Evolutionary conservation across 2,797 vertebrate species (phyloP).

Genomic region (Spinus pinus): DNA sequence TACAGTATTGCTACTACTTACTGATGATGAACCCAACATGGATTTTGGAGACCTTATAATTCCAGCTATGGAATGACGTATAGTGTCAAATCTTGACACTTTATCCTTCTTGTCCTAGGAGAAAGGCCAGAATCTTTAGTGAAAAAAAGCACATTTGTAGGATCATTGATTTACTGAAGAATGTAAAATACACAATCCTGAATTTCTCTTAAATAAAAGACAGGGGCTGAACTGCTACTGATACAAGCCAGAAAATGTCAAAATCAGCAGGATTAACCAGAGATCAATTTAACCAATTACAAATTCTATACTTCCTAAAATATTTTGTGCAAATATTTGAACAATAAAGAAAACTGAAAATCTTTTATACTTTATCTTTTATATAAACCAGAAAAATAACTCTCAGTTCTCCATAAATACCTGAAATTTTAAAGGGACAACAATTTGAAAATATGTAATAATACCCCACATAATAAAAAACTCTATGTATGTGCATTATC

Average conservation of each 20-base stretch:
- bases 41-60: slow-evolving; percentile 94
- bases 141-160: not conserved
- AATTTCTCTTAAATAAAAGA: not conserved
- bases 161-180: not conserved
- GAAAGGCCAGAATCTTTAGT: not conserved
- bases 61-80: slow-evolving; percentile 94
- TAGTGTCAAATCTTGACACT: slow-evolving; percentile 90
- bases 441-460: not conserved
- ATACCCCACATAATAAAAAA: accelerated
- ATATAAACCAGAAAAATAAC: not conserved
- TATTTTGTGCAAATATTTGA: not conserved
- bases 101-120: slow-evolving; percentile 92
- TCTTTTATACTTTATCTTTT: not conserved
- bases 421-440: not conserved
- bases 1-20: slow-evolving; percentile 69
- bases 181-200: not conserved
- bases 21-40: slow-evolving; percentile 87
- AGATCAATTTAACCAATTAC: not conserved
- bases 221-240: accelerated
- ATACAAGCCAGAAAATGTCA: not conserved
- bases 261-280: not conserved
- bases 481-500: accelerated
- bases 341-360: not conserved
- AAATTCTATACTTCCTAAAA: not conserved
- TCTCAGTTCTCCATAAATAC: not conserved